These are phyloP conservation scores for Epinephelus malabaricus DNA, from an alignment of 2,797 vertebrate genomes.

Conservation along the genomic window DNA sequence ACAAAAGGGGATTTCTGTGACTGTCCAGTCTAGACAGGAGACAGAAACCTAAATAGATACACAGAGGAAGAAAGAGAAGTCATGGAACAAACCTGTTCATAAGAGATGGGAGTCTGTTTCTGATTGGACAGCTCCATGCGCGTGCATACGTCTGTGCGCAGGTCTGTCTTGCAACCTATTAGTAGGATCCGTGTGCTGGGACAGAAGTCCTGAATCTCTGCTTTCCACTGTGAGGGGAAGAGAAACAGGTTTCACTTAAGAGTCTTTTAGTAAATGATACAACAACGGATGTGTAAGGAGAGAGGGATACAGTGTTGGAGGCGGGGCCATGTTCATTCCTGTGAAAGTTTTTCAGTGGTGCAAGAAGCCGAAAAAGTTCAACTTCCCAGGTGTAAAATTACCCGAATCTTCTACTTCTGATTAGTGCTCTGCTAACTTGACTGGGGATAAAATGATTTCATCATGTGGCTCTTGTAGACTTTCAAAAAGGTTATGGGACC, in stretches of 20 bases:
- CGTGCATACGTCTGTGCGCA: conserved; percentile 94
- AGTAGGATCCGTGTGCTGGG: conserved; percentile 92
- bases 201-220: conserved; percentile 96
- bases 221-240: conserved; percentile 90
- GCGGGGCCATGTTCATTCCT: no score
- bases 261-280: neutral
- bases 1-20: neutral
- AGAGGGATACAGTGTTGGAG: no score
- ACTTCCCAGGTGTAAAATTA: no score
- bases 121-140: conserved; percentile 95
- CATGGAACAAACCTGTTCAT: conserved; percentile 91
- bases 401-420: no score
- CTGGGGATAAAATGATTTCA: no score
- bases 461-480: no score
- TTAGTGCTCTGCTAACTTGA: no score
- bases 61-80: neutral
- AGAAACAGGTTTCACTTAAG: neutral
- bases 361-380: no score
- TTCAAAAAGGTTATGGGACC: no score
- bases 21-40: neutral
- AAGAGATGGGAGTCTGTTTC: conserved; percentile 93
- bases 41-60: neutral
- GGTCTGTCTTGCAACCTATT: conserved; percentile 95
- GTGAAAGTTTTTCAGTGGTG: no score
- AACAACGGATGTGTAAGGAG: no score